Percentiles rank a stretch among this genome's conserved stretches.
Evolutionary conservation across 2,113 vertebrate species (phyloP).

Genomic region (Pachycephala philippinensis): DNA sequence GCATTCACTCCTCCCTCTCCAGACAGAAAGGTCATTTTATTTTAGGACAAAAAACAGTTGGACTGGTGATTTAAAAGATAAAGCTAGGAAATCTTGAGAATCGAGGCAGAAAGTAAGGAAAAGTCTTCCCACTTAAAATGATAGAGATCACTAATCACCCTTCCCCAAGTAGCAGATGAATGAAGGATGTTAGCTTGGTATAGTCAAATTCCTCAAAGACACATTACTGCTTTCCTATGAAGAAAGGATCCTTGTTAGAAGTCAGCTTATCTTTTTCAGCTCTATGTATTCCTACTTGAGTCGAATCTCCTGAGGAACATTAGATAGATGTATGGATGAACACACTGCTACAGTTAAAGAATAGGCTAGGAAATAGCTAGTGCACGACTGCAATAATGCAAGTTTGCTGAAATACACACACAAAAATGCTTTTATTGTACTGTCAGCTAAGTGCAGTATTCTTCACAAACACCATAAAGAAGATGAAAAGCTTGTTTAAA

Average conservation of each 20-base stretch:
- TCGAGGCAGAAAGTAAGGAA: neutral
- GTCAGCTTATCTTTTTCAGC: neutral
- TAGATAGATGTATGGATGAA: neutral
- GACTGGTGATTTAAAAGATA: neutral
- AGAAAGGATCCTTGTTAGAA: neutral
- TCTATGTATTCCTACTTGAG: neutral
- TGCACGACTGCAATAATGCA: neutral
- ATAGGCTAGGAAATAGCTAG: neutral
- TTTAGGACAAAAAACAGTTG: neutral
- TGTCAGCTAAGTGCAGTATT: neutral
- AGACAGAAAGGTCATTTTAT: neutral
- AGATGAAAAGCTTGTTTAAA: slow-evolving; percentile 10
- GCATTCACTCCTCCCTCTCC: neutral
- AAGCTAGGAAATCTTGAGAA: neutral
- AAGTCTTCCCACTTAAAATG: neutral
- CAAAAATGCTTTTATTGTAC: neutral
- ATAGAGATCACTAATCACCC: neutral
- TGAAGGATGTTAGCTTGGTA: neutral
- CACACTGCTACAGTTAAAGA: neutral
- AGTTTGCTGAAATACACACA: neutral
- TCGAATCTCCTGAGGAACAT: neutral
- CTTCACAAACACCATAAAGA: neutral
- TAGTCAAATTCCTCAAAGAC: neutral
- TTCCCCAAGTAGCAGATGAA: neutral
- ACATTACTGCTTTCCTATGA: neutral